Percentiles rank a stretch among this genome's conserved stretches.
phyloP scores from a whole-genome alignment of 2,797 vertebrate species.

The Eupleurogrammus muticus region DNA sequence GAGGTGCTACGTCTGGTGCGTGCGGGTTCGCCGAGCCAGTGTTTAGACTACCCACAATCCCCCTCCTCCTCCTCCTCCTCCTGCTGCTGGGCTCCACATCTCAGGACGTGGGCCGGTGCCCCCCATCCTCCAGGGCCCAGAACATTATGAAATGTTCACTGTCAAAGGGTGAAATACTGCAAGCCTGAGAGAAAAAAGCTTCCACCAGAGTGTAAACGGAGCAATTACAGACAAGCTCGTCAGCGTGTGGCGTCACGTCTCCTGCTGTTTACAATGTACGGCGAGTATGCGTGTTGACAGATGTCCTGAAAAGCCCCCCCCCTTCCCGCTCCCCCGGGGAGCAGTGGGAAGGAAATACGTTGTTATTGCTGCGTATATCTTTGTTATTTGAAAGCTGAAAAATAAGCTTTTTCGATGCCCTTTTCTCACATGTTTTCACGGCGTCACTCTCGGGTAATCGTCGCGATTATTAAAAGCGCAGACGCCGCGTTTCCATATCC shows the following conservation, averaged over 20 bases:
- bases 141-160: slow-evolving; percentile 68
- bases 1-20: slow-evolving; percentile 64
- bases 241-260: slow-evolving; percentile 20
- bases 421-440: slow-evolving; percentile 19
- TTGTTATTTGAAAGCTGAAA: slow-evolving; percentile 23
- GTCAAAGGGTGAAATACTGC: slow-evolving; percentile 37
- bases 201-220: slow-evolving; percentile 33
- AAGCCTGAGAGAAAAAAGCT: slow-evolving; percentile 20
- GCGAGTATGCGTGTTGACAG: slow-evolving; percentile 29
- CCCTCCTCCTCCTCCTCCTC: slow-evolving; percentile 31
- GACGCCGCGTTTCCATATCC: slow-evolving; percentile 18
- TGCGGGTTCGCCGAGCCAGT: slow-evolving; percentile 75
- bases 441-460: slow-evolving; percentile 23
- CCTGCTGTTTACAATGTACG: slow-evolving; percentile 11
- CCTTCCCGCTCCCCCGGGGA: not conserved
- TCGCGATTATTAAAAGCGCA: slow-evolving; percentile 14
- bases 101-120: slow-evolving; percentile 48
- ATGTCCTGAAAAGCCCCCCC: slow-evolving; percentile 21
- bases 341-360: slow-evolving; percentile 5
- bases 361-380: slow-evolving; percentile 30
- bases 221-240: slow-evolving; percentile 25
- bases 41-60: slow-evolving; percentile 78
- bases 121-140: slow-evolving; percentile 31
- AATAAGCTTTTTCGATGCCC: slow-evolving; percentile 30
- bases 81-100: slow-evolving; percentile 25